Evolutionary conservation across 2,888 invertebrate species (phyloP), one percentile per base, ranked within the genome.

Genomic region (Schrankia costaestrigalis): DNA sequence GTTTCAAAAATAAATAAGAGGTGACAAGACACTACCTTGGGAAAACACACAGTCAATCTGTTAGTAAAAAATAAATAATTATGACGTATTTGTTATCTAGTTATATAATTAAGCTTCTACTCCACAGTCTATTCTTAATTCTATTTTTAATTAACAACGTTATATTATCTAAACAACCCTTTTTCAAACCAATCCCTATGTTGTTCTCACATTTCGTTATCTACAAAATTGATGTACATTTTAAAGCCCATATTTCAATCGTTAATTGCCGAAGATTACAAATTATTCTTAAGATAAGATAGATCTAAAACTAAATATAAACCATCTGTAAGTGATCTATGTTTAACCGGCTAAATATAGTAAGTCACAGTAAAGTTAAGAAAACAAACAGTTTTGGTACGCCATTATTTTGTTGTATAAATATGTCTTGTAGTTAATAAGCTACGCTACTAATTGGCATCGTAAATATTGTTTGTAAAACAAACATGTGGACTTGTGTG

Each of bases 381-480:
- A 66, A 69, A 75, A 72, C 66, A 78, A 74, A 73, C 71, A 66
- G 38, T 26, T 36, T 44, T 48, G 55, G 43, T 49, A 31, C 53
- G 58, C 67, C 53, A 68, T 71, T 70, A 72, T 67, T 71, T 69
- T 56, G 57, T 38, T 49, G 34, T 66, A 66, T 76, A 72, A 79
- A 77, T 78, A 77, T 70, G 53, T 72, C 66, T 65, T 51, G 57
- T 70, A 70, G 78, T 81, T 79, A 81, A 82, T 83, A 82, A 78
- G 73, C 71, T 64, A 67, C 63, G 59, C 66, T 63, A 62, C 67
- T 82, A 81, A 81, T 82, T 81, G 78, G 68, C 59, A 44, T 66
- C 77, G 71, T 83, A 83, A 83, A 83, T 78, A 78, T 70, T 63
- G 68, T 65, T 74, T 73, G 64, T 78, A 72, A 81, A 81, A 80